Evolutionary conservation across 2,888 invertebrate genomes (phyloP).

Genomic region (Agrilus biguttatus): DNA sequence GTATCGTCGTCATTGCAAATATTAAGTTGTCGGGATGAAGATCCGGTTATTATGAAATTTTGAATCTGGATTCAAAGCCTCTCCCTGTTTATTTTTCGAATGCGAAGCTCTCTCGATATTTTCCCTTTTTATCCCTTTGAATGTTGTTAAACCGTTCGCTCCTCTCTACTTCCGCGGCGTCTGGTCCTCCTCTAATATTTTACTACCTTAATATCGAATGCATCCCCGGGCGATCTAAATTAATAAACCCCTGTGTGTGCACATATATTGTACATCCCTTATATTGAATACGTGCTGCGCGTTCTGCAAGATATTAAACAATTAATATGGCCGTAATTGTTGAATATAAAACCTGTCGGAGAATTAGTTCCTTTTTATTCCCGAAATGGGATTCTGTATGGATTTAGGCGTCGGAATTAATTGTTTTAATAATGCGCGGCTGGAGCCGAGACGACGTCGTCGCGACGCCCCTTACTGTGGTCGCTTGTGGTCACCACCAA

Average conservation of each 20-base stretch:
- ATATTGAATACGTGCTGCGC: conserved; percentile 14
- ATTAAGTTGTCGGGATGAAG: too few relatives aligned
- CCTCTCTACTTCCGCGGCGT: conserved; percentile 4
- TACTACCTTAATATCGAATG: conserved; percentile 17
- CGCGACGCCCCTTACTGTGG: conserved; percentile 5
- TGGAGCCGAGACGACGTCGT: conserved; percentile 11
- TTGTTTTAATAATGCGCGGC: conserved; percentile 26
- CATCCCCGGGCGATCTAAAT: conserved; percentile 6
- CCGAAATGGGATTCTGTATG: conserved; percentile 22
- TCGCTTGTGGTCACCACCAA: too few relatives aligned
- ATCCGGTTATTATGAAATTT: too few relatives aligned
- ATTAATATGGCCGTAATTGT: conserved; percentile 23
- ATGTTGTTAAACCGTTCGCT: not conserved
- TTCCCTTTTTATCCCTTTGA: too few relatives aligned
- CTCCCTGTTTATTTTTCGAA: too few relatives aligned
- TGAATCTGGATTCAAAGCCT: too few relatives aligned
- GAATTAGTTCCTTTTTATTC: conserved; percentile 21
- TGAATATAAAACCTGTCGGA: conserved; percentile 12
- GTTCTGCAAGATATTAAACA: conserved; percentile 32
- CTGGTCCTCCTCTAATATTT: conserved; percentile 2
- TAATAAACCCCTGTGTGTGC: too few relatives aligned
- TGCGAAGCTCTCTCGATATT: too few relatives aligned
- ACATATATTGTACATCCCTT: too few relatives aligned
- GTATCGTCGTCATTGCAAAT: too few relatives aligned
- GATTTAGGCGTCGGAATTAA: conserved; percentile 28